Evolutionary conservation across 2,797 vertebrate genomes (phyloP).

Genomic region (Pipistrellus kuhlii): DNA sequence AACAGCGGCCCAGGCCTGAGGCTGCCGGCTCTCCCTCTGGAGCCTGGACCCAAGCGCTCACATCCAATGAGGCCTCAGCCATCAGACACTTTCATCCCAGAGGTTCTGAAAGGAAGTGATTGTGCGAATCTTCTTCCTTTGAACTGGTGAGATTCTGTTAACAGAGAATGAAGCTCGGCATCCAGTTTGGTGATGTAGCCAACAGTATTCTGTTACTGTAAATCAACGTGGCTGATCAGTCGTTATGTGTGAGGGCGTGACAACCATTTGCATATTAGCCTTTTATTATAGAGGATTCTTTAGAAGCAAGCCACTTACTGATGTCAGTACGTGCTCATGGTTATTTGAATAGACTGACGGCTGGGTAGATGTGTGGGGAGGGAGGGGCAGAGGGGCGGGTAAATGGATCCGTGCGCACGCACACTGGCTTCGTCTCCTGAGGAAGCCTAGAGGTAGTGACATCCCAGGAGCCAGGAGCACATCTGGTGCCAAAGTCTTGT

Average conservation of each 20-base stretch:
- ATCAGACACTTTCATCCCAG: neutral
- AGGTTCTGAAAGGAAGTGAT: neutral
- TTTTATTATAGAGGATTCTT: neutral
- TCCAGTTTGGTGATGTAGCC: neutral
- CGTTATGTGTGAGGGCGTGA: too few relatives aligned
- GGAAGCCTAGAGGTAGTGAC: neutral
- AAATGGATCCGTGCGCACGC: accelerated
- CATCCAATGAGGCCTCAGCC: neutral
- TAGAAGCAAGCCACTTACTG: neutral
- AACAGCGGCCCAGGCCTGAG: accelerated
- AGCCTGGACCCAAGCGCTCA: neutral
- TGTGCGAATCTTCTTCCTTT: neutral
- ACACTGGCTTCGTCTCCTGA: neutral
- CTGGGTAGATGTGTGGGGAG: neutral
- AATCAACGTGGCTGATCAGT: too few relatives aligned
- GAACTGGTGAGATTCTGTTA: neutral
- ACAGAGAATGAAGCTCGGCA: neutral
- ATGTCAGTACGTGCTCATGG: neutral
- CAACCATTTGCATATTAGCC: too few relatives aligned
- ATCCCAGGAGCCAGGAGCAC: neutral
- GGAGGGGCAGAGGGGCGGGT: neutral
- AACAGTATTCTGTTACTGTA: accelerated
- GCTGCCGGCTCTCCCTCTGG: neutral
- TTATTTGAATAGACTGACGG: neutral
- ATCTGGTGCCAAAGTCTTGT: neutral